These are phyloP conservation scores for Notamacropus eugenii DNA, from an alignment of 2,797 vertebrate species.

Conservation along the genomic window DNA sequence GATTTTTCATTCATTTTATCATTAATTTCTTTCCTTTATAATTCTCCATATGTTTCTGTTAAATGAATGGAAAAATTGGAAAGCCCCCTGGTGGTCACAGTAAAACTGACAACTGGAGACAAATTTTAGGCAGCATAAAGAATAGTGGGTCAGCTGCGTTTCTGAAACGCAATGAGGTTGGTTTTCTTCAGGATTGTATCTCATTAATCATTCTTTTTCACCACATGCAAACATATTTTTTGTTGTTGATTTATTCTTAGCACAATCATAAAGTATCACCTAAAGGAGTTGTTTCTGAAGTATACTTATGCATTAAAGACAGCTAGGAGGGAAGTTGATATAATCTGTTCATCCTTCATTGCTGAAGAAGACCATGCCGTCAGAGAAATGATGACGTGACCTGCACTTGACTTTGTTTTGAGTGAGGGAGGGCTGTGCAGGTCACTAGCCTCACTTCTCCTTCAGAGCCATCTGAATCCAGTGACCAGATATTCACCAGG, in stretches of 20 bases:
- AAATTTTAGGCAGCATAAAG: too few relatives aligned
- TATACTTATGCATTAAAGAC: neutral
- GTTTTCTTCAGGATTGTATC: neutral
- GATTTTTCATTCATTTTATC: slow-evolving; percentile 34
- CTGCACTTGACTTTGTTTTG: too few relatives aligned
- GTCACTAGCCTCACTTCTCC: too few relatives aligned
- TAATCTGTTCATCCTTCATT: too few relatives aligned
- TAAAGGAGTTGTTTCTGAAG: slow-evolving; percentile 14
- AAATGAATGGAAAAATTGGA: slow-evolving; percentile 31
- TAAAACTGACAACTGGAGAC: neutral
- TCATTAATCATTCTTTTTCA: neutral
- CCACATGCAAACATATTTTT: neutral
- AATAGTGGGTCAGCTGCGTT: neutral
- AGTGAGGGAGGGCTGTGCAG: too few relatives aligned
- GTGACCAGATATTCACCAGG: too few relatives aligned
- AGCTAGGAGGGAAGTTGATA: neutral
- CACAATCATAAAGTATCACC: neutral
- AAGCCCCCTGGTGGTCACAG: neutral
- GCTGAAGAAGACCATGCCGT: too few relatives aligned
- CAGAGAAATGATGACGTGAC: too few relatives aligned
- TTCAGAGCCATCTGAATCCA: too few relatives aligned
- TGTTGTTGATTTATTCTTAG: neutral
- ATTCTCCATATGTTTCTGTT: slow-evolving; percentile 17
- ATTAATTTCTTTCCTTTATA: slow-evolving; percentile 39
- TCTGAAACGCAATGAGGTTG: neutral